Evolutionary conservation across 2,797 vertebrate genomes (phyloP), one percentile per base, ranked within the genome.

Genomic region (Syncerus caffer): DNA sequence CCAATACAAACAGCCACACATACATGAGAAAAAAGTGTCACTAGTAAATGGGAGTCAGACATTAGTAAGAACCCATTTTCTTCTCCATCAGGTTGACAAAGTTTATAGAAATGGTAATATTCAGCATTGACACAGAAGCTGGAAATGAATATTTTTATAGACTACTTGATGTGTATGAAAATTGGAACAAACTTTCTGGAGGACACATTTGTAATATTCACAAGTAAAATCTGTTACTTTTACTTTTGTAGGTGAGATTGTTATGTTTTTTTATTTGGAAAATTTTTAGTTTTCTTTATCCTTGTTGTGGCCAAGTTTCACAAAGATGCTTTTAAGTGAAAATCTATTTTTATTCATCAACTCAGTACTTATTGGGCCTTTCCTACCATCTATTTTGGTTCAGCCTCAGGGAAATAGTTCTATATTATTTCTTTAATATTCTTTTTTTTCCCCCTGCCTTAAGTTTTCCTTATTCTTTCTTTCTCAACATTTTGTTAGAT

Each of bases 371-470:
- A 53, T 1, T 58, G 88, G 31, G 5, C n/a, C 4, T 86, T 89
- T 93, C 85, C 31, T 25, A 82, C 87, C 6, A 79, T 80, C 50
- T 62, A 1, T 71, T 97, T 93, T 93, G 19, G 93, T 87, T 91
- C 29, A 82, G 74, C n/a, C 29, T 89, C n/a, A 93, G 14, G 27
- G 17, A 93, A 47, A 67, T 31, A 71, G 12, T 90, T 93, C n/a
- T 89, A 51, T 51, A 78, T 95, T 89, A 62, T 89, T 76, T 87
- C 11, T 89, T 82, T 95, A 23, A 91, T 80, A 9, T 47, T 42
- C 47, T 76, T 55, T 60, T 2, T 3, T 21, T 3, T 0, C 0
- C 60, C 25, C 9, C 19, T 83, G 13, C 19, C 3, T 95, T 84
- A 38, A 55, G 4, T 89, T 94, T 89, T 80, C 6, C 38, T 55